These are phyloP conservation scores for Leptinotarsa tumamoca DNA, from an alignment of 2,888 invertebrate species.

Conservation along the genomic window DNA sequence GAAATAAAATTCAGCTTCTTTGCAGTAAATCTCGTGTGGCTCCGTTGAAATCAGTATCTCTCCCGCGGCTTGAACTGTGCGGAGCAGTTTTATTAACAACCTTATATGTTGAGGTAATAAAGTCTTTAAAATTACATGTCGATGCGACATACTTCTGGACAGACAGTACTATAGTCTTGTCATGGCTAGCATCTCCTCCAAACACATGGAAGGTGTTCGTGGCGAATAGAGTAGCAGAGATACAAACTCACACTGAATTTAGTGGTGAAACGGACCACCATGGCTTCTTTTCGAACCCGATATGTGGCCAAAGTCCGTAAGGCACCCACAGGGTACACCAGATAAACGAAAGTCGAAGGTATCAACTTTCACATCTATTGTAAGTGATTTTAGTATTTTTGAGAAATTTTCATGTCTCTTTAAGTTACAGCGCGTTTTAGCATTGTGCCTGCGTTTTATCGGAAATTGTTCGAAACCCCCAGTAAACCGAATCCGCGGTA, in stretches of 20 bases:
- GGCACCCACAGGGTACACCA: too few relatives aligned
- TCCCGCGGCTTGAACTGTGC: conserved; percentile 4
- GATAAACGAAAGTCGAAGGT: not conserved
- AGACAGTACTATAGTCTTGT: conserved; percentile 21
- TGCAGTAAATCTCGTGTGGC: conserved; percentile 1
- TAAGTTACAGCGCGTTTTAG: not conserved
- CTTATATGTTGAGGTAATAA: not conserved
- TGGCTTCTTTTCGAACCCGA: too few relatives aligned
- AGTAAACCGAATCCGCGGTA: not conserved
- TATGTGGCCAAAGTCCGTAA: too few relatives aligned
- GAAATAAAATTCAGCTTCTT: conserved; percentile 6
- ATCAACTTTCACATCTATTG: not conserved
- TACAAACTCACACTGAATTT: conserved; percentile 29
- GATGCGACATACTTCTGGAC: conserved; percentile 4
- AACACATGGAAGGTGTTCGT: conserved; percentile 34
- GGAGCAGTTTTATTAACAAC: conserved; percentile 11
- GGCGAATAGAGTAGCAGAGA: conserved; percentile 35
- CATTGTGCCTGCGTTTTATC: conserved; percentile 6
- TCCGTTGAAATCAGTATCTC: conserved; percentile 1
- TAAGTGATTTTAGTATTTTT: not conserved
- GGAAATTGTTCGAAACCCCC: not conserved
- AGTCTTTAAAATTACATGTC: conserved; percentile 1
- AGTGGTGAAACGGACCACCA: too few relatives aligned
- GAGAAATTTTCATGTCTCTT: not conserved
- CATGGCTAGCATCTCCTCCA: conserved; percentile 32